Percentiles rank a stretch among this genome's conserved stretches.
These are phyloP conservation scores for Cataglyphis rosenhaueri DNA, from an alignment of 2,888 invertebrate species.

Conservation along the genomic window DNA sequence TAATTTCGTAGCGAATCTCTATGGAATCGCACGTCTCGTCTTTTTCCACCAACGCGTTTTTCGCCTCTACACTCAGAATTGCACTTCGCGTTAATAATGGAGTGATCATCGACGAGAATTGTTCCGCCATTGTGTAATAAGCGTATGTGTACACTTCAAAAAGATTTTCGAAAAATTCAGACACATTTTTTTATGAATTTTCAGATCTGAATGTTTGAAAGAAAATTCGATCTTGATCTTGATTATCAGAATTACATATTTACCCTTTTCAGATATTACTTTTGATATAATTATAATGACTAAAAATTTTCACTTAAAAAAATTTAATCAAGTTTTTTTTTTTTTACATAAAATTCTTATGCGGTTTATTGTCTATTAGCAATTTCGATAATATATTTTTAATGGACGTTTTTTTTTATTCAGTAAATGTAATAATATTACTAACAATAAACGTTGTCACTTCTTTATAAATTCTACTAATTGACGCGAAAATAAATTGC, in stretches of 20 bases:
- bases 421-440: background rate
- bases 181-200: too few relatives aligned
- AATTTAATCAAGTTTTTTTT: background rate
- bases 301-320: background rate
- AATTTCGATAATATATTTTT: background rate
- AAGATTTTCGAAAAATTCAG: too few relatives aligned
- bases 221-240: too few relatives aligned
- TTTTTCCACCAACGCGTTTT: background rate
- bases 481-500: background rate
- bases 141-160: background rate
- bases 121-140: background rate
- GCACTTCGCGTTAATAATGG: background rate
- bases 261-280: background rate
- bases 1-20: slow-evolving; percentile 28
- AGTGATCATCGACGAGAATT: background rate
- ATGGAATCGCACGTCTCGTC: background rate
- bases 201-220: too few relatives aligned
- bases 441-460: background rate
- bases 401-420: background rate
- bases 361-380: background rate
- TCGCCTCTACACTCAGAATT: background rate
- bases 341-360: background rate
- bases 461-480: background rate
- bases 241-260: background rate
- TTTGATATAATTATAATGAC: background rate